Percentiles rank a stretch among this genome's conserved stretches.
Conservation (phyloP, 2,113 vertebrate genomes). For the Fregetta grallaria region DNA sequence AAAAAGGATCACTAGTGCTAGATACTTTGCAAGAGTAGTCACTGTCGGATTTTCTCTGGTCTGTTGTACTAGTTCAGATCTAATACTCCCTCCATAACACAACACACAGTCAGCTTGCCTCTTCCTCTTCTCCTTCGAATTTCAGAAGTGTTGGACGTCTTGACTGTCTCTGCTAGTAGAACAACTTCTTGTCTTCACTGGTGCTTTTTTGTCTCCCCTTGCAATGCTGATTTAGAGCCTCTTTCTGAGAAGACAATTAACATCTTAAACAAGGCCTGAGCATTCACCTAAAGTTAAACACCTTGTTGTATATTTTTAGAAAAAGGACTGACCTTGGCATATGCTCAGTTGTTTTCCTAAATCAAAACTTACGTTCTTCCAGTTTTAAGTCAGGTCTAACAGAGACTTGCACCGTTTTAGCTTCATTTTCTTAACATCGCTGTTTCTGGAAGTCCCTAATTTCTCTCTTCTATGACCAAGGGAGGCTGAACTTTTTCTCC, state of each 20-base stretch:
- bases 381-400: not conserved
- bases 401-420: not conserved
- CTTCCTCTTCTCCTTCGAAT: not conserved
- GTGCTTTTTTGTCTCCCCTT: not conserved
- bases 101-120: not conserved
- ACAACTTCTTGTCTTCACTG: not conserved
- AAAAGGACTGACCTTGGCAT: not conserved
- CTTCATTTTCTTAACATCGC: not conserved
- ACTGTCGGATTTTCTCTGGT: not conserved
- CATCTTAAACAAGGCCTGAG: not conserved
- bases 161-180: not conserved
- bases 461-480: not conserved
- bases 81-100: not conserved
- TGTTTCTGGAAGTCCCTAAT: not conserved
- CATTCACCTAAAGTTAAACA: not conserved
- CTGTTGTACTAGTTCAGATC: not conserved
- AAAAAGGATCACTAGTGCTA: not conserved
- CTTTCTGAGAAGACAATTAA: not conserved
- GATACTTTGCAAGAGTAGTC: not conserved
- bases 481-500: not conserved
- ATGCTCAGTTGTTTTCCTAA: not conserved
- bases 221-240: not conserved
- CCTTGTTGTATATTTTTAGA: not conserved
- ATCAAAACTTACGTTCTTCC: not conserved
- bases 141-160: not conserved